A percentile compares a stretch with the other conserved stretches of the same genome.
Evolutionary conservation across 2,797 vertebrate species (phyloP).

Genomic region (Florisuga fusca): DNA sequence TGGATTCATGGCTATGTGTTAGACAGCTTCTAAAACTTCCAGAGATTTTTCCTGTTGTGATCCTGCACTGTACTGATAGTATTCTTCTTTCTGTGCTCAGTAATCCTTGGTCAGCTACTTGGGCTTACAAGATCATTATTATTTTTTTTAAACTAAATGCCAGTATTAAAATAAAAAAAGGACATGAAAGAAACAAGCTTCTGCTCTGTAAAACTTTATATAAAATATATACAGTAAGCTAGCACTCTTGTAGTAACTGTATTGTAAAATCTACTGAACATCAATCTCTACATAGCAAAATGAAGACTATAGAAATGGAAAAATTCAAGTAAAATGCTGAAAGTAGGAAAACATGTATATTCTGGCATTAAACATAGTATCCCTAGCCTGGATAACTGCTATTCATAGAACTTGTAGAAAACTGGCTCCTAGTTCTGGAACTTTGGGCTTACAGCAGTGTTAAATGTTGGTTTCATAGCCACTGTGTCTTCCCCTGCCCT

Average conservation of each 20-base stretch:
- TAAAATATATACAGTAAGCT: not conserved
- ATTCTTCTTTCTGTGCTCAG: not conserved
- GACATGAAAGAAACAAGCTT: constrained; percentile 13
- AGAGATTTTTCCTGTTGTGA: constrained; percentile 20
- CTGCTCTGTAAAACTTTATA: not conserved
- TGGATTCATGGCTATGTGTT: not conserved
- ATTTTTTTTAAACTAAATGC: not conserved
- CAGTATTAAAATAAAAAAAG: constrained; percentile 49
- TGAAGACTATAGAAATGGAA: not conserved
- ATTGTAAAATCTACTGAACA: not conserved
- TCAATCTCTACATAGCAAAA: not conserved
- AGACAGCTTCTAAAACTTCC: constrained; percentile 1
- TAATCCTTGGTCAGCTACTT: constrained; percentile 42
- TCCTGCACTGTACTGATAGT: constrained; percentile 33
- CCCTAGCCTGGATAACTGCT: not conserved
- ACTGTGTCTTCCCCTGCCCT: rapidly evolving
- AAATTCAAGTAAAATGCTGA: not conserved
- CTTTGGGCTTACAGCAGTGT: not conserved
- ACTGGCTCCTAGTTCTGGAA: not conserved
- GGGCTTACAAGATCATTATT: not conserved
- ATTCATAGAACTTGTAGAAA: not conserved
- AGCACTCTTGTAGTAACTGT: not conserved
- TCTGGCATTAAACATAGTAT: not conserved
- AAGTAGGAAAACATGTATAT: not conserved
- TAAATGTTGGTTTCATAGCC: not conserved